phyloP scores from a whole-genome alignment of 2,797 vertebrate genomes.

The Cyprinella venusta region DNA sequence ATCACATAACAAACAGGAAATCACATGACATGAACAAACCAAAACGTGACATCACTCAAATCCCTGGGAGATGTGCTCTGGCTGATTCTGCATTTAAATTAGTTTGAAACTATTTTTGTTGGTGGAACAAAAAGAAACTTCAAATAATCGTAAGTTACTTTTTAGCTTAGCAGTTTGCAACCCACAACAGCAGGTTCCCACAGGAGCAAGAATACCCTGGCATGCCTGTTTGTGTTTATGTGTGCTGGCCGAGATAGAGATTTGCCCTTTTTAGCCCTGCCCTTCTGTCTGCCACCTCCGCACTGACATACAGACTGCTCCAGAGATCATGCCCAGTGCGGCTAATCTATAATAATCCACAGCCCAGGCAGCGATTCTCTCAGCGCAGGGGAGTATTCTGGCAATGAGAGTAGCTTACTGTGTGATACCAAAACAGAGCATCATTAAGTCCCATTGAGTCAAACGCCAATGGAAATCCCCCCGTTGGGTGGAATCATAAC shows the following conservation, averaged over 20 bases:
- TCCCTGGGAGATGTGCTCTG: background rate
- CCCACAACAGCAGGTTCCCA: constrained; percentile 18
- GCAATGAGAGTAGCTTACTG: constrained; percentile 35
- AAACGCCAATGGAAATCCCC: constrained; percentile 41
- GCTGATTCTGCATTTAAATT: background rate
- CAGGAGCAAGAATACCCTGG: constrained; percentile 33
- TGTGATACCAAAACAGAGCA: constrained; percentile 51
- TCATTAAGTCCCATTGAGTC: constrained; percentile 36
- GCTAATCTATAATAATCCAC: constrained; percentile 60
- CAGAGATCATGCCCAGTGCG: constrained; percentile 47
- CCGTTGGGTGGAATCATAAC: constrained; percentile 1
- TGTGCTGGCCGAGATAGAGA: constrained; percentile 24
- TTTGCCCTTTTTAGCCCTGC: constrained; percentile 16
- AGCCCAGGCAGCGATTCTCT: constrained; percentile 28
- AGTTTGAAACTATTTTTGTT: background rate
- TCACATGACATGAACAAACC: no score
- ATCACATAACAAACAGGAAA: no score
- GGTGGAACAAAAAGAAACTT: background rate
- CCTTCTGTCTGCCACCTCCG: constrained; percentile 45
- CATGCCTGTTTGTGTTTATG: constrained; percentile 15
- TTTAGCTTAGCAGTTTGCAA: background rate
- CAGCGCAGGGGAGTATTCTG: constrained; percentile 31
- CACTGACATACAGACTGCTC: constrained; percentile 35
- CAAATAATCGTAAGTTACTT: background rate
- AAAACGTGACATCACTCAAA: background rate